Base-by-base conservation (phyloP, 2,797 vertebrate genomes). In the Sarcophilus harrisii region DNA sequence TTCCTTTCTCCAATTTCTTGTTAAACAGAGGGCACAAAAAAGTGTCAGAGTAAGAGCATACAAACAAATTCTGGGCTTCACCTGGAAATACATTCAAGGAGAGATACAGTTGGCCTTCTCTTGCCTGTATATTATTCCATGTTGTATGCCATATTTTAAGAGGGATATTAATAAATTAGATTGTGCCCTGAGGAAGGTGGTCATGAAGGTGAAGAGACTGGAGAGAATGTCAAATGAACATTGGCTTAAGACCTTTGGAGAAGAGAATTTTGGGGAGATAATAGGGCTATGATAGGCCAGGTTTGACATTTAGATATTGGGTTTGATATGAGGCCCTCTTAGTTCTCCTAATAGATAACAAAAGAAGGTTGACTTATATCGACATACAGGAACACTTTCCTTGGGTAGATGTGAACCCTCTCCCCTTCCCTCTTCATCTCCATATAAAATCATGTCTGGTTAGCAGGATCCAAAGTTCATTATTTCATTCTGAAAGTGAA, bases 401-500 rank as follows among this genome's bases (percentile, higher is more conserved):
- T 24, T 45, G n/a, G 16, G 2, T 45, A 81, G n/a, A 45, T 81
- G n/a, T 81, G 1, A 16, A 45, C 18, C n/a, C n/a, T 18, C n/a
- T 6, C 30, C n/a, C 18, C 18, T 6, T 21, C n/a, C 6, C 18
- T 2, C 81, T 81, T 24, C n/a, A n/a, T 73, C 66, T 38, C 18
- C 18, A 38, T 81, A 81, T 73, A 45, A 81, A 81, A 24, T 45
- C n/a, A 81, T 38, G 2, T 24, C 6, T 81, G 18, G 66, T 38
- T 45, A 81, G 18, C 66, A 45, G n/a, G n/a, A 45, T 2, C 38
- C 38, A 81, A 32, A 49, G 14, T 49, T 93, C 49, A 87, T 21
- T 49, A 55, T 52, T 97, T 87, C 28, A 49, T 62, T 89, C 54
- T 81, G 94, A 97, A 92, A 91, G 55, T 94, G 52, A 57, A 95